A percentile compares a stretch with the other conserved stretches of the same genome.
Evolutionary conservation across 1,140 invertebrate genomes (phyloP).

Genomic region (Matsumurasca onukii): DNA sequence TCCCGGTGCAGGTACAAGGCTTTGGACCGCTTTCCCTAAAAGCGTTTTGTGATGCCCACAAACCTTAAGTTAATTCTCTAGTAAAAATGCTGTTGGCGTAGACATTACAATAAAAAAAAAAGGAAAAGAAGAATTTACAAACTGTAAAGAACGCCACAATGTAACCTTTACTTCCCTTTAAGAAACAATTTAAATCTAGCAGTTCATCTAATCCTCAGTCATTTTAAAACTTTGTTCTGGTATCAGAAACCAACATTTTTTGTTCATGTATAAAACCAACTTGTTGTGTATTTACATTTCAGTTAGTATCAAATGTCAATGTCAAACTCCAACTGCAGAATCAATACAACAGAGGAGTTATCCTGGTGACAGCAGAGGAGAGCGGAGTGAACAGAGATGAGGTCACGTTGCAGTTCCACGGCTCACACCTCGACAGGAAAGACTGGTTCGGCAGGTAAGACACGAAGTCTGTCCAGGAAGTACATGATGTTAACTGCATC

Average conservation of each 20-base stretch:
- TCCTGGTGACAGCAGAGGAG: slow-evolving; percentile 56
- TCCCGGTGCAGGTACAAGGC: too few relatives aligned
- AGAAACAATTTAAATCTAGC: background rate
- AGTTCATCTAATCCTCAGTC: background rate
- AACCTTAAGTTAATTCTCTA: too few relatives aligned
- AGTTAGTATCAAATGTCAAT: slow-evolving; percentile 46
- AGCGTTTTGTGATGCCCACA: too few relatives aligned
- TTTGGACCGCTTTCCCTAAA: too few relatives aligned
- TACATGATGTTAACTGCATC: too few relatives aligned
- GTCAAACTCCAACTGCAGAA: slow-evolving; percentile 40
- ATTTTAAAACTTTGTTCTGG: background rate
- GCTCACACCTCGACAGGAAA: slow-evolving; percentile 46
- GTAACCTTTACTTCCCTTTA: background rate
- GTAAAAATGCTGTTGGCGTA: too few relatives aligned
- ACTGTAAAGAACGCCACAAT: background rate
- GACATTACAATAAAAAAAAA: slow-evolving; percentile 1
- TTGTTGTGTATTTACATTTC: slow-evolving; percentile 29
- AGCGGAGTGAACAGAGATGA: slow-evolving; percentile 54
- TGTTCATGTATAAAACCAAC: background rate
- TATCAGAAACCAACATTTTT: background rate
- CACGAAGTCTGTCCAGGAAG: too few relatives aligned
- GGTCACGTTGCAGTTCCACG: slow-evolving; percentile 49
- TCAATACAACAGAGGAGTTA: slow-evolving; percentile 42
- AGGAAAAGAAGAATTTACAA: background rate
- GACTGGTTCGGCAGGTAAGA: slow-evolving; percentile 54